Percentiles rank a stretch among this genome's conserved stretches.
phyloP scores from a whole-genome alignment of 1,140 invertebrate genomes.

The Drosophila burlai region DNA sequence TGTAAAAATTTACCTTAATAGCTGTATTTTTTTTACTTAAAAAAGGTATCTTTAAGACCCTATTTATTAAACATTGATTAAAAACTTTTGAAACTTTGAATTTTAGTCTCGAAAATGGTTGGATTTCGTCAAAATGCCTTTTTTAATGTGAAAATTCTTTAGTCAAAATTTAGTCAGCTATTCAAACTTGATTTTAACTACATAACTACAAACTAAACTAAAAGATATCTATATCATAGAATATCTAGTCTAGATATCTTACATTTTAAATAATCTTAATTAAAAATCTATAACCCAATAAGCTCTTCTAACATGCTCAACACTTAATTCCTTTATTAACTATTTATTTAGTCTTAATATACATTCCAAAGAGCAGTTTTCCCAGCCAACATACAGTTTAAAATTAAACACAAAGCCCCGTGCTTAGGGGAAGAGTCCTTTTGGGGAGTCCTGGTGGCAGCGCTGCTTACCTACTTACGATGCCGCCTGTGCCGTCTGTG shows the following conservation, averaged over 20 bases:
- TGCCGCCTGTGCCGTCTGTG: conserved; percentile 31
- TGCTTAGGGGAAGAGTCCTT: not conserved
- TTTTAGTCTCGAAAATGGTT: not conserved
- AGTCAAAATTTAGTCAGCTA: not conserved
- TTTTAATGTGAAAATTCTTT: not conserved
- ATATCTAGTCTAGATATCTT: not conserved
- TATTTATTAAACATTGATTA: not conserved
- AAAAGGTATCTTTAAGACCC: too few relatives aligned
- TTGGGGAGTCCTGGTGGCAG: not conserved
- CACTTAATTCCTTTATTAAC: conserved; percentile 1
- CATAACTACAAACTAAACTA: not conserved
- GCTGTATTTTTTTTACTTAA: too few relatives aligned
- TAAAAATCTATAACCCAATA: not conserved
- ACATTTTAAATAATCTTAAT: too few relatives aligned
- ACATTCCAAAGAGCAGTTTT: not conserved
- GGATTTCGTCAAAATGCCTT: not conserved
- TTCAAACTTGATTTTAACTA: not conserved
- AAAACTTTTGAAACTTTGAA: not conserved
- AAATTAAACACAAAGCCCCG: conserved; percentile 20
- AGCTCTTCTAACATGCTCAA: too few relatives aligned
- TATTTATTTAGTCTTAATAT: not conserved
- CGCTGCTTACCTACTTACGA: conserved; percentile 43
- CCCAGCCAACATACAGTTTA: not conserved
- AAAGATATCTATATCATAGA: not conserved
- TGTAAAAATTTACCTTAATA: too few relatives aligned